Conservation (phyloP, 2,888 invertebrate genomes). For the Tholera decimalis region DNA sequence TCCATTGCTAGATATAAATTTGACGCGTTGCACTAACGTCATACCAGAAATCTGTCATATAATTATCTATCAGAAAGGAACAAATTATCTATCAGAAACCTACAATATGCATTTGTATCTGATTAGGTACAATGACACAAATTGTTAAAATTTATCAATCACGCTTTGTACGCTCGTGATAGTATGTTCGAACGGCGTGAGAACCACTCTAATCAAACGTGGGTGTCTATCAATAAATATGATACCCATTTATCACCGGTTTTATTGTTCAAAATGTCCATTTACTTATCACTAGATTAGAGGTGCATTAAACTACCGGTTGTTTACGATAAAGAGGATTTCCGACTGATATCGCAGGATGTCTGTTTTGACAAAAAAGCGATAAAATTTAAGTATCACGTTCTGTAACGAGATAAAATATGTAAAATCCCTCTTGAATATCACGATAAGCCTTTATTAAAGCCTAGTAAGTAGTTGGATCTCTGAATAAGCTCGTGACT, state of each 20-base stretch:
- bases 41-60: too few species aligned
- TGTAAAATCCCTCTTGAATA: neutral
- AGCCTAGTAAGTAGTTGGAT: neutral
- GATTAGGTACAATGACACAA: constrained; percentile 23
- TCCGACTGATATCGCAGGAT: neutral
- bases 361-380: constrained; percentile 16
- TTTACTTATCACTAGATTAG: constrained; percentile 44
- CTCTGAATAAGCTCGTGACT: too few species aligned
- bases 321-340: constrained; percentile 35
- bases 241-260: constrained; percentile 12
- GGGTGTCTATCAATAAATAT: constrained; percentile 22
- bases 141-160: constrained; percentile 22
- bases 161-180: constrained; percentile 7
- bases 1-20: neutral
- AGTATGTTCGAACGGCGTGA: constrained; percentile 35
- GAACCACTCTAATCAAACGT: constrained; percentile 53
- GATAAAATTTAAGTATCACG: constrained; percentile 8
- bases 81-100: neutral
- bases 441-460: neutral
- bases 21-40: neutral
- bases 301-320: constrained; percentile 34
- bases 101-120: neutral
- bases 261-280: constrained; percentile 31
- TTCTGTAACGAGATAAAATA: neutral
- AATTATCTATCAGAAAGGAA: neutral